Percentiles rank a stretch among this genome's conserved stretches.
phyloP scores from a whole-genome alignment of 2,797 vertebrate genomes.

The Sebastes matsubarae region DNA sequence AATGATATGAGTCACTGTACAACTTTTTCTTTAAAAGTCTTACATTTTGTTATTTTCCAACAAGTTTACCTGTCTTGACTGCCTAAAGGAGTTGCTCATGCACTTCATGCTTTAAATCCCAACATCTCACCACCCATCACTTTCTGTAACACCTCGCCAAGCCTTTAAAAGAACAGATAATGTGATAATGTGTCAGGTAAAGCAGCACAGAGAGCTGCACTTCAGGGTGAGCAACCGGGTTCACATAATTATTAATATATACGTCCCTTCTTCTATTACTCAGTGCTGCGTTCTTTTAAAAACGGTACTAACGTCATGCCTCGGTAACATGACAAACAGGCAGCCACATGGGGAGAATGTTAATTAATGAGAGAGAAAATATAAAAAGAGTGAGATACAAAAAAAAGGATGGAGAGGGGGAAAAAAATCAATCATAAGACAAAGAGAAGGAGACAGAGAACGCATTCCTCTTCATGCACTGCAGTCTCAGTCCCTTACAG shows the following conservation, averaged over 20 bases:
- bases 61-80: neutral
- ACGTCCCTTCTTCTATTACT: neutral
- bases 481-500: slow-evolving; percentile 31
- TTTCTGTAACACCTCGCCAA: neutral
- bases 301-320: neutral
- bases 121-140: neutral
- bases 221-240: neutral
- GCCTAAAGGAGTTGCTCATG: neutral
- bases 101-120: neutral
- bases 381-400: neutral
- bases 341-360: neutral
- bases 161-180: slow-evolving; percentile 15
- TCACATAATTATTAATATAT: slow-evolving; percentile 6
- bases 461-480: slow-evolving; percentile 33
- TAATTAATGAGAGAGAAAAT: slow-evolving; percentile 21
- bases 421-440: slow-evolving; percentile 20
- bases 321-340: neutral
- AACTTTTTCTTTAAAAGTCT: neutral
- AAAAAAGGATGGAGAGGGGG: neutral
- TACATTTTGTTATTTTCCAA: neutral
- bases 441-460: slow-evolving; percentile 35
- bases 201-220: neutral
- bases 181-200: slow-evolving; percentile 19
- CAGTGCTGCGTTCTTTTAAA: neutral
- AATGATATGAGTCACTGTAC: neutral